Conservation (phyloP, 1,140 invertebrate genomes). For the Drosophila bifasciata region DNA sequence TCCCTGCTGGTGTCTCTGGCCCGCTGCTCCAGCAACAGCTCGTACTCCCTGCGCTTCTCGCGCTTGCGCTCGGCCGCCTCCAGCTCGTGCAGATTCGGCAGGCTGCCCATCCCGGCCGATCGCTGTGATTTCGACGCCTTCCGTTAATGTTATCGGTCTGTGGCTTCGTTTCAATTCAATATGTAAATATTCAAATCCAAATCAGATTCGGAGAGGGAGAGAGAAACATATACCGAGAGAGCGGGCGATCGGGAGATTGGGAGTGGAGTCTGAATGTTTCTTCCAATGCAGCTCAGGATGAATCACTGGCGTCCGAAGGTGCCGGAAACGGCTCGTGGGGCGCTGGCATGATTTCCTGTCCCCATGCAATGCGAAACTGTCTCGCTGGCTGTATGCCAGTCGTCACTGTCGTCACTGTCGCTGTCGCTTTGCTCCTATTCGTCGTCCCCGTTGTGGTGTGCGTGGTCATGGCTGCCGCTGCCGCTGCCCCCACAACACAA, state of each 20-base stretch:
- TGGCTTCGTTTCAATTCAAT: no score
- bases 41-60: slow-evolving; percentile 79
- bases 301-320: no score
- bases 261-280: neutral
- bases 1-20: slow-evolving; percentile 75
- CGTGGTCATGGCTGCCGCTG: slow-evolving; percentile 14
- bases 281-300: slow-evolving; percentile 7
- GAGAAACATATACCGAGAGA: neutral
- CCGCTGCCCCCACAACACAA: slow-evolving; percentile 19
- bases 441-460: neutral
- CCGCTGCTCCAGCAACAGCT: slow-evolving; percentile 76
- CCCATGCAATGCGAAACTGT: no score
- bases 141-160: neutral
- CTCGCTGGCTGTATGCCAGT: slow-evolving; percentile 1
- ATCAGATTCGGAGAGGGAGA: no score
- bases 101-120: slow-evolving; percentile 85
- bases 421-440: neutral
- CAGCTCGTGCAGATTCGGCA: slow-evolving; percentile 87
- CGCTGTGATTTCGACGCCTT: slow-evolving; percentile 19
- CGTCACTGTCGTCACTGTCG: slow-evolving; percentile 18
- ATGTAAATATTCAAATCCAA: no score
- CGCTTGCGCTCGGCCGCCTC: slow-evolving; percentile 79
- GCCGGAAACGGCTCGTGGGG: no score
- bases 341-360: no score
- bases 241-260: neutral